Percentiles rank a stretch among this genome's conserved stretches.
Evolutionary conservation across 2,113 vertebrate species (phyloP).

Genomic region (Poeciliopsis prolifica): DNA sequence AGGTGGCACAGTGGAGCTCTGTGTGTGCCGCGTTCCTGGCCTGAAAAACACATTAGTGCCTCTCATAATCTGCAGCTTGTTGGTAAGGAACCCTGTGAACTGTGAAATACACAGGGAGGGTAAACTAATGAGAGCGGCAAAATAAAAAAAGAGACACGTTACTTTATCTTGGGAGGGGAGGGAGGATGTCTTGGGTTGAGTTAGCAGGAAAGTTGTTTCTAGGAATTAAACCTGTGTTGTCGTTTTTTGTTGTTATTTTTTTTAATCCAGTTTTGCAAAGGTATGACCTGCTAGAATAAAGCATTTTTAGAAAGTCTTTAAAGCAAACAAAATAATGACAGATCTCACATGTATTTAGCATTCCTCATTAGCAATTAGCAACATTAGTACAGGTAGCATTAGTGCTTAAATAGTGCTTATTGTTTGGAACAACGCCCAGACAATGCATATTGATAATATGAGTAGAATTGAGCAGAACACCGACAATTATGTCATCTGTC

Average conservation of each 20-base stretch:
- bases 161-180: not conserved
- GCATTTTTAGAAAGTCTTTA: not conserved
- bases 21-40: slow-evolving; percentile 46
- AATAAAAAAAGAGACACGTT: not conserved
- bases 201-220: not conserved
- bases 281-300: not conserved
- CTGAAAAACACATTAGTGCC: slow-evolving; percentile 48
- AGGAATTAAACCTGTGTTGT: not conserved
- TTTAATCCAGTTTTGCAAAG: not conserved
- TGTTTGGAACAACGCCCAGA: no score
- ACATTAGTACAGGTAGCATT: not conserved
- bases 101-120: slow-evolving; percentile 11
- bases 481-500: no score
- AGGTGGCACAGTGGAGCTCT: slow-evolving; percentile 79
- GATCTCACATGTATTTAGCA: not conserved
- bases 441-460: no score
- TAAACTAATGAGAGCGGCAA: slow-evolving; percentile 8
- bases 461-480: no score
- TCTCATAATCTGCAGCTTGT: slow-evolving; percentile 28
- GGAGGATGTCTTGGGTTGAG: no score
- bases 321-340: not conserved
- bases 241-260: no score
- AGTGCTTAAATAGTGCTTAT: not conserved
- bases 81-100: slow-evolving; percentile 47
- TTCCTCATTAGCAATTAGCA: not conserved